Evolutionary conservation across 2,113 vertebrate species (phyloP).

Genomic region (Ciconia maguari): DNA sequence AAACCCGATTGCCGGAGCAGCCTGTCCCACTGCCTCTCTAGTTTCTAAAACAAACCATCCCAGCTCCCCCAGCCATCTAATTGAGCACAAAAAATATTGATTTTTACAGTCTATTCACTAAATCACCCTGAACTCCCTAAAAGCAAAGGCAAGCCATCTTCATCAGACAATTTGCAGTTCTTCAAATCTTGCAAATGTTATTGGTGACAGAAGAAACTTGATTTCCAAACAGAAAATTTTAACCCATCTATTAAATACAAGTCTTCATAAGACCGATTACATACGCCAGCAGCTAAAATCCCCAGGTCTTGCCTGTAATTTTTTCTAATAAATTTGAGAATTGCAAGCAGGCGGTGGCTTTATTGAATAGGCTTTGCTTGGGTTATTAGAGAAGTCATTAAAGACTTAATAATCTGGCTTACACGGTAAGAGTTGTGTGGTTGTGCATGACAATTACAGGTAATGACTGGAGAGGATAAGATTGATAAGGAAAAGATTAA

Average conservation of each 20-base stretch:
- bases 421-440: neutral
- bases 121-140: neutral
- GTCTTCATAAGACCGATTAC: neutral
- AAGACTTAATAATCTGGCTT: neutral
- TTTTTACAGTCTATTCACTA: neutral
- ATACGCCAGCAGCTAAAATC: neutral
- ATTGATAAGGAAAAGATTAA: neutral
- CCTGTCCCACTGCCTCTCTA: neutral
- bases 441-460: neutral
- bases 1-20: rapidly evolving
- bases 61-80: neutral
- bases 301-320: neutral
- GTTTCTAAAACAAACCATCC: neutral
- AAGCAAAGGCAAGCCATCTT: neutral
- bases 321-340: neutral
- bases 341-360: neutral
- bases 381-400: neutral
- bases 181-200: neutral
- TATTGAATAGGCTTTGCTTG: neutral
- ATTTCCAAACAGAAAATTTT: neutral
- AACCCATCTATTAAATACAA: neutral
- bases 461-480: neutral
- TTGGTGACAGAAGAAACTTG: neutral
- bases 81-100: neutral
- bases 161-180: neutral